Percentiles rank a stretch among this genome's conserved stretches.
Evolutionary conservation across 2,888 invertebrate genomes (phyloP).

Genomic region (Ophion slaviceki): DNA sequence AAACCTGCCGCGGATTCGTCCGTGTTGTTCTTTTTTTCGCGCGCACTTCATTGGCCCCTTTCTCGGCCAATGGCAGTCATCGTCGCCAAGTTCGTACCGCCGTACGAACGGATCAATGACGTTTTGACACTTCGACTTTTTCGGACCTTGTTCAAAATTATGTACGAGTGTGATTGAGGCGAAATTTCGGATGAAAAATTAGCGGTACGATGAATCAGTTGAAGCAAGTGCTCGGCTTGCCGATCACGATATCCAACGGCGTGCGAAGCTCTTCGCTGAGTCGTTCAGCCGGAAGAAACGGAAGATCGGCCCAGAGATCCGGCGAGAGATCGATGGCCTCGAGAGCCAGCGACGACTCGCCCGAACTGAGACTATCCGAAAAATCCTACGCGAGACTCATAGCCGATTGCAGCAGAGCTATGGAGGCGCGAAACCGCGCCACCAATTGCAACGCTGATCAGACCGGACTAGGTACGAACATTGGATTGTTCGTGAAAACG

Average conservation of each 20-base stretch:
- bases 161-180: conserved; percentile 45
- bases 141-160: conserved; percentile 50
- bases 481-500: conserved; percentile 54
- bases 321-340: conserved; percentile 6
- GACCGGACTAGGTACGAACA: not conserved
- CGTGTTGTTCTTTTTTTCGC: conserved; percentile 20
- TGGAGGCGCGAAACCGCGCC: conserved; percentile 48
- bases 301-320: conserved; percentile 20
- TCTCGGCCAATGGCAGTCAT: conserved; percentile 34
- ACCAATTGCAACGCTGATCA: conserved; percentile 11
- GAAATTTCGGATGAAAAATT: not conserved
- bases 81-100: conserved; percentile 21
- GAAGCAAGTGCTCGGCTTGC: conserved; percentile 71
- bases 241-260: conserved; percentile 56
- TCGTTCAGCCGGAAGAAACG: conserved; percentile 52
- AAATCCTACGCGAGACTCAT: conserved; percentile 69
- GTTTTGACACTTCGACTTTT: conserved; percentile 20
- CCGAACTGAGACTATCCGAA: conserved; percentile 42
- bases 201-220: conserved; percentile 72
- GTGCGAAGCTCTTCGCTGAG: conserved; percentile 39
- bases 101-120: conserved; percentile 26
- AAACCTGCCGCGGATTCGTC: conserved; percentile 47
- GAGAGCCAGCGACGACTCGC: conserved; percentile 20
- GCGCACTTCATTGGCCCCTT: not conserved
- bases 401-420: conserved; percentile 63